Conservation (phyloP, 2,113 vertebrate genomes). For the Polypterus bichir region DNA sequence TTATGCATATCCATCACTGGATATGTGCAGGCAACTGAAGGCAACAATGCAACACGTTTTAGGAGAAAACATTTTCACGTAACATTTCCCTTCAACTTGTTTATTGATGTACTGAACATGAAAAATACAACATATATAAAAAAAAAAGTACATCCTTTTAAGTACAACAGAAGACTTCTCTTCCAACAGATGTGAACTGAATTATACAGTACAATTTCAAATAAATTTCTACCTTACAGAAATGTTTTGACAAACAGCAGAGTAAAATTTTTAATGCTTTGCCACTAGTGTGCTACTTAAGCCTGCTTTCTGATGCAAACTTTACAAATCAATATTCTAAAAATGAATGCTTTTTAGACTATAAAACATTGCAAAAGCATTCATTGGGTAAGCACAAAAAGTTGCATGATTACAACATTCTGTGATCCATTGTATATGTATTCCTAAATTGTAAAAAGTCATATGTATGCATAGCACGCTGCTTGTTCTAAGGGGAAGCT, state of each 20-base stretch:
- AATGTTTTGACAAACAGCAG: constrained; percentile 76
- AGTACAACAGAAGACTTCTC: constrained; percentile 95
- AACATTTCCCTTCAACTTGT: constrained; percentile 89
- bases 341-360: constrained; percentile 44
- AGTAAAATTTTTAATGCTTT: constrained; percentile 71
- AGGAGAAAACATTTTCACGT: too few species aligned
- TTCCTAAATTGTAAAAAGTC: constrained; percentile 70
- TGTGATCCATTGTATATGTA: constrained; percentile 77
- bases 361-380: constrained; percentile 51
- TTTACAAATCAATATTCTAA: constrained; percentile 22
- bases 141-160: constrained; percentile 97
- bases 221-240: constrained; percentile 91
- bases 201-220: constrained; percentile 94
- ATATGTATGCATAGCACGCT: constrained; percentile 87
- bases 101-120: constrained; percentile 99
- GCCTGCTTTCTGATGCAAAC: constrained; percentile 29
- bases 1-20: too few species aligned
- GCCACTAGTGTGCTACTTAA: constrained; percentile 51
- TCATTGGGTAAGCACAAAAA: constrained; percentile 69
- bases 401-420: constrained; percentile 69
- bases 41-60: too few species aligned
- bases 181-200: constrained; percentile 84
- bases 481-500: constrained; percentile 82
- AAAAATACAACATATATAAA: constrained; percentile 86
- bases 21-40: too few species aligned